phyloP scores from a whole-genome alignment of 2,888 invertebrate genomes.

The Ceraclea dissimilis region DNA sequence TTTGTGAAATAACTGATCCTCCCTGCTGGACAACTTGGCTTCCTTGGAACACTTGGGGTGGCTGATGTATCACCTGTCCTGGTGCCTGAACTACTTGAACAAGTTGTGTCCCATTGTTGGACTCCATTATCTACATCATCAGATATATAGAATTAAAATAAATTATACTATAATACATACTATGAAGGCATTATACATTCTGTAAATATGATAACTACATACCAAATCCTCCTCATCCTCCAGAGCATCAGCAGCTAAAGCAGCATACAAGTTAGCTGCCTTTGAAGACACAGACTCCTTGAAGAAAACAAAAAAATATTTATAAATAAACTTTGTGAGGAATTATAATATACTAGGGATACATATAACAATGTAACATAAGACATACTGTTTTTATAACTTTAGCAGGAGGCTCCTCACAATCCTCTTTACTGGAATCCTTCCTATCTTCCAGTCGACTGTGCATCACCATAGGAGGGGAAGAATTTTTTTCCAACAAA shows the following conservation, averaged over 20 bases:
- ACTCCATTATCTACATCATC: too few relatives aligned
- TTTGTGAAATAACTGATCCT: slow-evolving; percentile 4
- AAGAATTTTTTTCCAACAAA: slow-evolving; percentile 67
- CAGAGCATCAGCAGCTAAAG: slow-evolving; percentile 74
- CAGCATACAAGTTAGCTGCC: slow-evolving; percentile 79
- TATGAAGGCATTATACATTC: too few relatives aligned
- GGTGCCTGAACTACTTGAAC: slow-evolving; percentile 27
- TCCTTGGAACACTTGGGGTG: slow-evolving; percentile 7
- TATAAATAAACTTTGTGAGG: too few relatives aligned
- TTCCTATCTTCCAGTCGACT: slow-evolving; percentile 4
- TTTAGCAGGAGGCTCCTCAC: slow-evolving; percentile 21
- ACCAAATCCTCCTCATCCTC: slow-evolving; percentile 69
- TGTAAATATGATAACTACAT: slow-evolving; percentile 24
- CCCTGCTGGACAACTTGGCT: slow-evolving; percentile 2
- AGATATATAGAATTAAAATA: too few relatives aligned
- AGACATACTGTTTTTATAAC: slow-evolving; percentile 14
- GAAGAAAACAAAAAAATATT: slow-evolving; percentile 25
- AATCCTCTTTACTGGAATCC: slow-evolving; percentile 13
- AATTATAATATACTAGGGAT: too few relatives aligned
- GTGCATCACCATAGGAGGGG: slow-evolving; percentile 34
- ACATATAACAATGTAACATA: background rate
- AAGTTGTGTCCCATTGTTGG: too few relatives aligned
- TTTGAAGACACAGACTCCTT: slow-evolving; percentile 68
- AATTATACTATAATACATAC: too few relatives aligned
- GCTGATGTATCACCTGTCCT: slow-evolving; percentile 16